Evolutionary conservation across 2,888 invertebrate genomes (phyloP).

Genomic region (Tanytarsus gracilentus): DNA sequence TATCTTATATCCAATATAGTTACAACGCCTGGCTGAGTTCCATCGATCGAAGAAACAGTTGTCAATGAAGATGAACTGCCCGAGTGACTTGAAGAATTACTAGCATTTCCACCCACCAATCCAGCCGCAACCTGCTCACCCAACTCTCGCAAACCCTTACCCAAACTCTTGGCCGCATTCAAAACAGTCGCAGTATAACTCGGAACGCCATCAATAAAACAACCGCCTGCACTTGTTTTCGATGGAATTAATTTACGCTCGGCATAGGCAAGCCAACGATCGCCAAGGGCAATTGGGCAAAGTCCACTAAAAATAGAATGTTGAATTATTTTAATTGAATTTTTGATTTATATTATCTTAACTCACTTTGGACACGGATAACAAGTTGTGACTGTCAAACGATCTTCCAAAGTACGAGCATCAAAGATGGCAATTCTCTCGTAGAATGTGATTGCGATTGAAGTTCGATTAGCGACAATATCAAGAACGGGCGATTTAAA

Average conservation of each 20-base stretch:
- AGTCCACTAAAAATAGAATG: conserved; percentile 41
- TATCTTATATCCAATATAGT: conserved; percentile 75
- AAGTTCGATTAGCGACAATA: conserved; percentile 79
- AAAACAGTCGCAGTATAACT: conserved; percentile 88
- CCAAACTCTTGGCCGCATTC: conserved; percentile 88
- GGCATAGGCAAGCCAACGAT: conserved; percentile 75
- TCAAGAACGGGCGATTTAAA: conserved; percentile 86
- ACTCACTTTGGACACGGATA: conserved; percentile 69
- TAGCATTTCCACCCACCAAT: conserved; percentile 58
- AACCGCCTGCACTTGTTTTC: conserved; percentile 73
- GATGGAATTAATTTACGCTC: conserved; percentile 74
- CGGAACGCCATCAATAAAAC: conserved; percentile 75
- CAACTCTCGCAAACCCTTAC: conserved; percentile 79
- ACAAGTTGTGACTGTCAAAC: conserved; percentile 80
- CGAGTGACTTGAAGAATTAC: conserved; percentile 34
- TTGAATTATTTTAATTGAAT: conserved; percentile 34
- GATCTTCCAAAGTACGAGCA: conserved; percentile 76
- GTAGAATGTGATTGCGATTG: conserved; percentile 77
- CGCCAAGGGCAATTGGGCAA: conserved; percentile 72
- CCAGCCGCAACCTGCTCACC: conserved; percentile 89
- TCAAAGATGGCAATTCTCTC: conserved; percentile 89
- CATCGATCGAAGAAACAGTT: conserved; percentile 47
- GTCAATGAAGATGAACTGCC: conserved; percentile 33
- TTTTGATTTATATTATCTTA: neutral
- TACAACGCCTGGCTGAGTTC: conserved; percentile 76